Conservation (phyloP, 2,888 invertebrate genomes). For the Eueremaeus valkanovi region DNA sequence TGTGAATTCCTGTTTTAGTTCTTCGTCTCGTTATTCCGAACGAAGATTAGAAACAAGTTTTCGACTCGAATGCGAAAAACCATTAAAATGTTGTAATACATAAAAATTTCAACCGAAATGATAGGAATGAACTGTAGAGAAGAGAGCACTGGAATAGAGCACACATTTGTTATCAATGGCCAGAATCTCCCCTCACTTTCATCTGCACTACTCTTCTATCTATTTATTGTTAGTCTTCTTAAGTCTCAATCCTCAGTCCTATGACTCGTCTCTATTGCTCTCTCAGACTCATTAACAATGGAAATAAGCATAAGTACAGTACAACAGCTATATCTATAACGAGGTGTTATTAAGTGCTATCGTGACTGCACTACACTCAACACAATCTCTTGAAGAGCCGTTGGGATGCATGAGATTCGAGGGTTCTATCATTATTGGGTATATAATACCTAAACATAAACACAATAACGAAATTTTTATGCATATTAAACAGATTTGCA, state of each 20-base stretch:
- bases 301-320: neutral
- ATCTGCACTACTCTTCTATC: neutral
- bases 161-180: neutral
- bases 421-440: neutral
- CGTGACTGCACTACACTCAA: neutral
- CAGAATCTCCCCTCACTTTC: neutral
- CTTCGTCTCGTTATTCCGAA: neutral
- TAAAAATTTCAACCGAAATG: neutral
- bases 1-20: neutral
- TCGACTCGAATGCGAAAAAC: neutral
- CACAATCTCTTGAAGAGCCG: neutral
- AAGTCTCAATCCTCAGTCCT: neutral
- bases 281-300: constrained; percentile 4
- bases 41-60: neutral
- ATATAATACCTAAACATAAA: neutral
- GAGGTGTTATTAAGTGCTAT: constrained; percentile 12
- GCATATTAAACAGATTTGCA: neutral
- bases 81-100: neutral
- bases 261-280: no score
- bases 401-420: constrained; percentile 6
- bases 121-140: neutral
- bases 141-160: neutral
- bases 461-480: neutral
- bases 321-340: neutral
- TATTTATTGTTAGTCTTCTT: neutral